Evolutionary conservation across 2,888 invertebrate genomes (phyloP).

Genomic region (Dolichopus griseipennis): DNA sequence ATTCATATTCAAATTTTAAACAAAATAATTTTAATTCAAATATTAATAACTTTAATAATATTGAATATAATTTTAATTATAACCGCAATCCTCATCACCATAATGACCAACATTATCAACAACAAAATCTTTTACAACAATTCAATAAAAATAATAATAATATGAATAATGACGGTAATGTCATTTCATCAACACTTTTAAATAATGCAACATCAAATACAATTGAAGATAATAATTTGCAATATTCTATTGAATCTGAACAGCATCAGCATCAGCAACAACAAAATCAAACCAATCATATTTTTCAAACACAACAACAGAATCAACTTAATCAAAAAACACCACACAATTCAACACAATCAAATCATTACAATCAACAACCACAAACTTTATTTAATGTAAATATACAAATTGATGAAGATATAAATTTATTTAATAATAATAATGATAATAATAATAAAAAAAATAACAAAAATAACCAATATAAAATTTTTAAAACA

Average conservation of each 20-base stretch:
- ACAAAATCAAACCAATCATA: constrained; percentile 15
- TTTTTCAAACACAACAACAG: not conserved
- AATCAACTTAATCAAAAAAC: not conserved
- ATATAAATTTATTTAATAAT: not conserved
- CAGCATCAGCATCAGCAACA: constrained; percentile 16
- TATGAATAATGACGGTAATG: not conserved
- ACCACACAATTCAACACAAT: not conserved
- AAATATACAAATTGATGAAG: not conserved
- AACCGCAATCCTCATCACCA: not conserved
- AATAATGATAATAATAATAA: not conserved
- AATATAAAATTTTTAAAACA: not conserved
- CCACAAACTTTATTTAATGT: not conserved
- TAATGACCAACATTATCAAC: constrained; percentile 14
- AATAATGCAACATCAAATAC: not conserved
- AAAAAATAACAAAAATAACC: not conserved
- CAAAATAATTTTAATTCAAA: constrained; percentile 33
- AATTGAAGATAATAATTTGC: constrained; percentile 10
- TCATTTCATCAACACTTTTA: not conserved
- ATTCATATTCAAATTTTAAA: constrained; percentile 26
- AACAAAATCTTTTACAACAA: constrained; percentile 10
- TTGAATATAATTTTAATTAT: too few relatives aligned
- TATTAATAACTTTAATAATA: constrained; percentile 21
- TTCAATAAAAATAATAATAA: not conserved
- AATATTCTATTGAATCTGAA: too few relatives aligned
- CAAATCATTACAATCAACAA: not conserved